Evolutionary conservation across 2,113 vertebrate species (phyloP).

Genomic region (Myanophis thanlyinensis): DNA sequence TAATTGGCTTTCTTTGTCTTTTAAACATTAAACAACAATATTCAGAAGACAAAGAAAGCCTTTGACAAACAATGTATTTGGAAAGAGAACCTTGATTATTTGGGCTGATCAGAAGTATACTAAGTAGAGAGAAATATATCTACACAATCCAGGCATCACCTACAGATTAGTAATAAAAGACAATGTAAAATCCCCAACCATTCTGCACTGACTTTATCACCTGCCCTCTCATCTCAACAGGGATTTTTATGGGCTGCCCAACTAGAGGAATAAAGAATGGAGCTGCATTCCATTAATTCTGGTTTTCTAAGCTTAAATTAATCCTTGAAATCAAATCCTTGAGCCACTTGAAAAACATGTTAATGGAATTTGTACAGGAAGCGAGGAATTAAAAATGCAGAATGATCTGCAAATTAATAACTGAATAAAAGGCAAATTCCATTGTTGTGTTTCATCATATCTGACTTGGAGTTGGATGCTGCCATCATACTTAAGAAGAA

Average conservation of each 20-base stretch:
- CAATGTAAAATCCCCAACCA: background rate
- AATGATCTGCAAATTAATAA: background rate
- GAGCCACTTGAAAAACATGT: constrained; percentile 16
- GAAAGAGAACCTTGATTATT: background rate
- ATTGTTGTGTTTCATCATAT: background rate
- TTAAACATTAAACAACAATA: background rate
- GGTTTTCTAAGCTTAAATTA: background rate
- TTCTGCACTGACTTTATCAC: background rate
- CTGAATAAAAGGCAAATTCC: background rate
- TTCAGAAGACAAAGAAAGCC: background rate
- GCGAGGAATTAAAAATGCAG: background rate
- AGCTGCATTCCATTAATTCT: constrained; percentile 21
- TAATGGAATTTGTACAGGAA: constrained; percentile 4
- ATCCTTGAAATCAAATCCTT: no score
- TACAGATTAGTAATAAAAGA: background rate
- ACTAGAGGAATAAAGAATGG: background rate
- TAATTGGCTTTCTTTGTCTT: background rate
- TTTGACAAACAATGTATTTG: background rate
- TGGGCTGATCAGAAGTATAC: background rate
- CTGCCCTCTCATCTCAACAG: background rate
- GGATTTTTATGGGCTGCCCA: constrained; percentile 5
- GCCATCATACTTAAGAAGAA: constrained; percentile 7
- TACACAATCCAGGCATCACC: background rate
- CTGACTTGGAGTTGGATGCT: constrained; percentile 5
- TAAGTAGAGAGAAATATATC: background rate